Percentiles rank a stretch among this genome's conserved stretches.
Evolutionary conservation across 2,888 invertebrate species (phyloP).

Genomic region (Empis livida): DNA sequence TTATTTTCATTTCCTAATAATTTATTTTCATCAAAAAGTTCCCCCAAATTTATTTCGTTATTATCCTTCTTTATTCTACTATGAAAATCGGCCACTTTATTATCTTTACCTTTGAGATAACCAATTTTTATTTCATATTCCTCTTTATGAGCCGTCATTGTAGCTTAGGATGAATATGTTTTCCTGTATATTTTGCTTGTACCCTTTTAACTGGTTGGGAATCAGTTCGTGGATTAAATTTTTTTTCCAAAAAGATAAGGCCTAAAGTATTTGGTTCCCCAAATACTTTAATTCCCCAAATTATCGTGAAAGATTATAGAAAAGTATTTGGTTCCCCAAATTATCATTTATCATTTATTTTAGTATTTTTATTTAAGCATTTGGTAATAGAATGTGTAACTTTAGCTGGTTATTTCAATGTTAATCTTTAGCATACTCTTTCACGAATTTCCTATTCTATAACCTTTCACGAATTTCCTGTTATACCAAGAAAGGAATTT

Average conservation of each 20-base stretch:
- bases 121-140: constrained; percentile 11
- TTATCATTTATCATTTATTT: constrained; percentile 2
- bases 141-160: constrained; percentile 11
- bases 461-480: too few species aligned
- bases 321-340: too few species aligned
- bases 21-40: background rate
- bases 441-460: constrained; percentile 6
- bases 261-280: constrained; percentile 17
- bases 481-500: constrained; percentile 7
- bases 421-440: constrained; percentile 6
- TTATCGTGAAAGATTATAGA: too few species aligned
- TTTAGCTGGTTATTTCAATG: too few species aligned
- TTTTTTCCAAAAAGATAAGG: constrained; percentile 24
- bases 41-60: constrained; percentile 6
- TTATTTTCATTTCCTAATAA: background rate
- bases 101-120: constrained; percentile 13
- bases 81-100: constrained; percentile 11
- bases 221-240: constrained; percentile 11
- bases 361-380: constrained; percentile 2
- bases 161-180: constrained; percentile 11
- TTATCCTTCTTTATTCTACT: constrained; percentile 10
- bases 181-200: constrained; percentile 9
- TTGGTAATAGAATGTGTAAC: constrained; percentile 3
- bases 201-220: constrained; percentile 13
- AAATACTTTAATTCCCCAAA: background rate